phyloP scores from a whole-genome alignment of 2,888 invertebrate species.

The Macaria notata region DNA sequence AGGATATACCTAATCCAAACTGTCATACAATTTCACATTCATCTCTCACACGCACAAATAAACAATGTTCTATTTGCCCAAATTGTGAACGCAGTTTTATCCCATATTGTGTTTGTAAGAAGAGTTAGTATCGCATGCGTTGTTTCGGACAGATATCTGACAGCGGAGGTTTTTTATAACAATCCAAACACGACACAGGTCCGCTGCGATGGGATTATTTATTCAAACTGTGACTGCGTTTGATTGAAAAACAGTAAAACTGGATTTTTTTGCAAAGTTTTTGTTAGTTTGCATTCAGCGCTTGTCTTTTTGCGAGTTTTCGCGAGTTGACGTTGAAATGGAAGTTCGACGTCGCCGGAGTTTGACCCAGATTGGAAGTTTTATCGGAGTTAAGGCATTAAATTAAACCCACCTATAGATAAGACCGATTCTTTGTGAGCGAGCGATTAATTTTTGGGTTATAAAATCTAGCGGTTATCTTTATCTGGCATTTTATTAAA shows the following conservation, averaged over 20 bases:
- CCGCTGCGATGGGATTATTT: conserved; percentile 14
- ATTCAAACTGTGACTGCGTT: conserved; percentile 19
- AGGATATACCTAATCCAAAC: conserved; percentile 5
- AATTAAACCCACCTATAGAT: background rate
- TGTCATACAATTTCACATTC: conserved; percentile 11
- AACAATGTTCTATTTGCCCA: background rate
- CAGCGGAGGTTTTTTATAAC: conserved; percentile 7
- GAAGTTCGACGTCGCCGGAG: background rate
- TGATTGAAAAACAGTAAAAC: conserved; percentile 18
- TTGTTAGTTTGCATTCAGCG: conserved; percentile 7
- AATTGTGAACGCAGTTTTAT: background rate
- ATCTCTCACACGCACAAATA: background rate
- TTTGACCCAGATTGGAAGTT: background rate
- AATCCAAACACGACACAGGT: conserved; percentile 9
- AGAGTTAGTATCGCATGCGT: background rate
- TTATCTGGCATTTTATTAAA: too few relatives aligned
- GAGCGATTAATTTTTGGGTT: too few relatives aligned
- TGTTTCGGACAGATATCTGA: background rate
- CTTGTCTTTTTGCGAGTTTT: conserved; percentile 7
- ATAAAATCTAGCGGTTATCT: too few relatives aligned
- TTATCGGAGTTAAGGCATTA: background rate
- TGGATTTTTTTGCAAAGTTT: conserved; percentile 8
- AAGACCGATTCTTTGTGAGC: background rate
- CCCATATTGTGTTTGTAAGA: background rate
- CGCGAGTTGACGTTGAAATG: background rate